Conservation (phyloP, 2,113 vertebrate species). For the Amazona vittata region DNA sequence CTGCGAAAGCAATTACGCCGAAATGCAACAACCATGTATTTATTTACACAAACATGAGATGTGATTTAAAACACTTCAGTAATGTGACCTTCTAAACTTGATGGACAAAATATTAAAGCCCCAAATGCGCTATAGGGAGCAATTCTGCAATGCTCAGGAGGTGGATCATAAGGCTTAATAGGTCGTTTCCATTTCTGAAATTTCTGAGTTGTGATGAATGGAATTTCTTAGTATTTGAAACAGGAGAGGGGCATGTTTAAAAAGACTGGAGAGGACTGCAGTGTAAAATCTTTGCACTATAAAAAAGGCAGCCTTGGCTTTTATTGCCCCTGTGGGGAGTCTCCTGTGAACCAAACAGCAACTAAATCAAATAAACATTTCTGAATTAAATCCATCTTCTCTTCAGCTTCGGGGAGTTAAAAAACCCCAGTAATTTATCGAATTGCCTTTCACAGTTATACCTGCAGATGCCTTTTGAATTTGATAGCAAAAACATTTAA, state of each 20-base stretch:
- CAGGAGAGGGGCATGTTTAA: constrained; percentile 31
- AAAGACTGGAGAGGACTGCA: constrained; percentile 9
- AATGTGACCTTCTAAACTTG: constrained; percentile 10
- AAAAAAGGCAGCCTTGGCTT: constrained; percentile 57
- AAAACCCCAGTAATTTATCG: neutral
- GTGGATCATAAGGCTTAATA: constrained; percentile 9
- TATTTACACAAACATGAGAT: neutral
- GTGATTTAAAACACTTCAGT: neutral
- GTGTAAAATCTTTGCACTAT: constrained; percentile 48
- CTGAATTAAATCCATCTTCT: constrained; percentile 60
- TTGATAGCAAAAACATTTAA: constrained; percentile 48
- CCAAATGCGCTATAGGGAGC: neutral
- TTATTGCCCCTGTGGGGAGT: constrained; percentile 49
- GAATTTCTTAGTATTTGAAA: constrained; percentile 62
- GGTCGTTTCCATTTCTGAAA: constrained; percentile 43
- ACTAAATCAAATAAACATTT: constrained; percentile 64
- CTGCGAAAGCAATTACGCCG: neutral
- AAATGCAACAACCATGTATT: neutral
- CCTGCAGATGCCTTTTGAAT: constrained; percentile 52
- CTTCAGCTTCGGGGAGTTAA: constrained; percentile 15
- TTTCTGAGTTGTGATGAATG: constrained; percentile 52
- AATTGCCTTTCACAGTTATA: constrained; percentile 13
- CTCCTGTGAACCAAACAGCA: constrained; percentile 48
- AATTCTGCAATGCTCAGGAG: neutral
- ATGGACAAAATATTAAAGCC: constrained; percentile 10